Evolutionary conservation across 2,797 vertebrate species (phyloP).

Genomic region (Naso thynnoides): DNA sequence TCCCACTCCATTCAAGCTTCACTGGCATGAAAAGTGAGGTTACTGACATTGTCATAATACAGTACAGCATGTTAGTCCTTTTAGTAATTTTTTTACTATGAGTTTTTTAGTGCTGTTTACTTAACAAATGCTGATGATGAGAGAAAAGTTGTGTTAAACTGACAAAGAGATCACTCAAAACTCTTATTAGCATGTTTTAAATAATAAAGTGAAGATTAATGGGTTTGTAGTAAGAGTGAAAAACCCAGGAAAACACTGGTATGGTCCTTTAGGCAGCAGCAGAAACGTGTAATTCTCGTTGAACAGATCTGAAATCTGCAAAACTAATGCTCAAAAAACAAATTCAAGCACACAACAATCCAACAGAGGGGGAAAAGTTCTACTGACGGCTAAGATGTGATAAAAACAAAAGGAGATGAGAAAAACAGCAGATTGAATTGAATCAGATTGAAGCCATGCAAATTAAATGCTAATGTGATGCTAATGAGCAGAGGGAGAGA

Average conservation of each 20-base stretch:
- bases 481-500: conserved; percentile 88
- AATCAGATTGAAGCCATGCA: conserved; percentile 70
- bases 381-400: neutral
- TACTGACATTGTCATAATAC: conserved; percentile 69
- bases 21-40: conserved; percentile 65
- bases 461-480: conserved; percentile 90
- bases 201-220: neutral
- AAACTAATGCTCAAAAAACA: neutral
- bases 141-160: conserved; percentile 15
- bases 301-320: neutral
- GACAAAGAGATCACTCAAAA: neutral
- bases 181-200: neutral
- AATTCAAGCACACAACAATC: neutral
- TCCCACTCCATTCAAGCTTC: conserved; percentile 67
- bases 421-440: conserved; percentile 41
- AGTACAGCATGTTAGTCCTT: conserved; percentile 71
- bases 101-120: conserved; percentile 20
- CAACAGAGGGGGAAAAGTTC: neutral
- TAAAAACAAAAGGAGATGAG: neutral
- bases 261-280: neutral
- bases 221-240: neutral
- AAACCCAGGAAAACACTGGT: neutral
- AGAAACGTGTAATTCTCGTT: neutral
- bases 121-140: conserved; percentile 8
- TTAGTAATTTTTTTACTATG: conserved; percentile 63